Conservation (phyloP, 2,888 invertebrate genomes). For the Apoda limacodes region DNA sequence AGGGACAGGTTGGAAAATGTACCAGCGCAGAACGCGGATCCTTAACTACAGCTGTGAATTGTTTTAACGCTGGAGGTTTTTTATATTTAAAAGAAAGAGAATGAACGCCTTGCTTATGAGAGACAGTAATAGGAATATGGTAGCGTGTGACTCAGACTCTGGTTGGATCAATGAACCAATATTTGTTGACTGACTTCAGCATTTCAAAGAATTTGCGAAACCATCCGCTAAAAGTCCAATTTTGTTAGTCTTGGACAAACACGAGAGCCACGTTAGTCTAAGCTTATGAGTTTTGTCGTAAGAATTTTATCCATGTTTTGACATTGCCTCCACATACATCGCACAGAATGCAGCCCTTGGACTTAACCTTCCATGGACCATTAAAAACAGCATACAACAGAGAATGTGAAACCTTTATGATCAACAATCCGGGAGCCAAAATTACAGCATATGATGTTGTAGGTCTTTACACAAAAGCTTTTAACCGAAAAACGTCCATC, state of each 20-base stretch:
- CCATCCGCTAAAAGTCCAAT: background rate
- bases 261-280: slow-evolving; percentile 11
- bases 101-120: slow-evolving; percentile 1
- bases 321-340: slow-evolving; percentile 19
- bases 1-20: background rate
- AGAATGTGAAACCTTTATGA: slow-evolving; percentile 21
- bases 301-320: slow-evolving; percentile 14
- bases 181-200: slow-evolving; percentile 1
- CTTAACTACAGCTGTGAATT: slow-evolving; percentile 8
- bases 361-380: slow-evolving; percentile 23
- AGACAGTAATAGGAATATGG: slow-evolving; percentile 18
- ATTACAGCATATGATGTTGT: slow-evolving; percentile 17
- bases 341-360: too few relatives aligned
- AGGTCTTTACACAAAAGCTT: slow-evolving; percentile 15
- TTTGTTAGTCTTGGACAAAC: slow-evolving; percentile 19
- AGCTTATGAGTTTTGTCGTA: slow-evolving; percentile 20
- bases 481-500: slow-evolving; percentile 11
- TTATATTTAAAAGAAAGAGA: background rate
- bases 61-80: background rate
- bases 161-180: slow-evolving; percentile 24
- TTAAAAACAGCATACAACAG: slow-evolving; percentile 24
- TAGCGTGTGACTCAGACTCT: slow-evolving; percentile 21
- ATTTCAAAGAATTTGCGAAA: background rate
- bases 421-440: slow-evolving; percentile 10
- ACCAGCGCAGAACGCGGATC: slow-evolving; percentile 12